Conservation (phyloP, 2,797 vertebrate genomes). For the Decapterus maruadsi region DNA sequence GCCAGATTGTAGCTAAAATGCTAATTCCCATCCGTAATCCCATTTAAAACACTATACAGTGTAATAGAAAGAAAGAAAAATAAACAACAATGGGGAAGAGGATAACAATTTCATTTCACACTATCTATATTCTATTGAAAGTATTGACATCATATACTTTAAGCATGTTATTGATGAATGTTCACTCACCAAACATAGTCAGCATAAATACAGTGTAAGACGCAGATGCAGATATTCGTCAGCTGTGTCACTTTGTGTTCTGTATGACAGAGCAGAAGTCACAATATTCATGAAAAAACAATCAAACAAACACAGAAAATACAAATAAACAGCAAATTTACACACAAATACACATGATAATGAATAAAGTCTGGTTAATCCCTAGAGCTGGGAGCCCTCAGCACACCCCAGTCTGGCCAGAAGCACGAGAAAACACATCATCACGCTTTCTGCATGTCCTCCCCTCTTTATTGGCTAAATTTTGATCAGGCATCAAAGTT, state of each 20-base stretch:
- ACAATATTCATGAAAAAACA: not conserved
- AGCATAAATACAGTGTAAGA: not conserved
- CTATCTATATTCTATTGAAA: no score
- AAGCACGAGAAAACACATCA: slow-evolving; percentile 62
- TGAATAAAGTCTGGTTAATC: not conserved
- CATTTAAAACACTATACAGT: no score
- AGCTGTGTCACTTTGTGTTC: not conserved
- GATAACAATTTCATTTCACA: no score
- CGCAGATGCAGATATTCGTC: not conserved
- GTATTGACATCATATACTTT: not conserved
- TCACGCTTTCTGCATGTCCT: slow-evolving; percentile 46
- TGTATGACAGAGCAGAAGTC: not conserved
- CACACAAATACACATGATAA: not conserved
- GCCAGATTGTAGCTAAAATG: no score
- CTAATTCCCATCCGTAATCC: no score
- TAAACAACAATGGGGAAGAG: no score
- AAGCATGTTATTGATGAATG: not conserved
- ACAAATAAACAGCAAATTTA: not conserved
- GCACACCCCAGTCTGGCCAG: slow-evolving; percentile 48
- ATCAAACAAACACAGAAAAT: not conserved
- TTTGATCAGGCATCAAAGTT: slow-evolving; percentile 78
- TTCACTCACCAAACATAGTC: not conserved
- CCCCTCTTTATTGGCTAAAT: slow-evolving; percentile 81
- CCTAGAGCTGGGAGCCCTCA: slow-evolving; percentile 34
- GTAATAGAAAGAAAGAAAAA: no score